phyloP scores from a whole-genome alignment of 2,888 invertebrate species.

The Eustalomyia histrio region DNA sequence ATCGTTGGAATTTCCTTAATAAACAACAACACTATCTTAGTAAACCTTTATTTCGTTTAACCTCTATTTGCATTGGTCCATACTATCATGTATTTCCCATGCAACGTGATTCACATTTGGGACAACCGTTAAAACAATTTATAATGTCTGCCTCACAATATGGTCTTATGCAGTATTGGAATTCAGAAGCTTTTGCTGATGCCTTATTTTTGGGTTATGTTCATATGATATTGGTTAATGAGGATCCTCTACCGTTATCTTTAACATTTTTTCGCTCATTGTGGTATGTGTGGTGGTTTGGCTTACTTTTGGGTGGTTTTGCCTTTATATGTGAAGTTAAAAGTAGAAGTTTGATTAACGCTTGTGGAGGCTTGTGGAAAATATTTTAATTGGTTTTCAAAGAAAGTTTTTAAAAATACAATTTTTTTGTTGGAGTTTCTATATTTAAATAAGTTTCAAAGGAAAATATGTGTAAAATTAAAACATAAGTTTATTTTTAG shows the following conservation, averaged over 20 bases:
- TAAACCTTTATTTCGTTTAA: conserved; percentile 71
- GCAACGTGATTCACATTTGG: conserved; percentile 72
- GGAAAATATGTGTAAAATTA: too few relatives aligned
- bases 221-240: conserved; percentile 59
- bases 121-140: conserved; percentile 67
- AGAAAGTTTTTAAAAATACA: too few relatives aligned
- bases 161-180: conserved; percentile 70
- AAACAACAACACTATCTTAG: conserved; percentile 70
- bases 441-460: not conserved
- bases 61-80: conserved; percentile 73
- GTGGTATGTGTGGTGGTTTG: conserved; percentile 70
- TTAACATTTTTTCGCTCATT: conserved; percentile 69
- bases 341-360: conserved; percentile 2
- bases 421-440: too few relatives aligned
- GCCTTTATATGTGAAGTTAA: conserved; percentile 68
- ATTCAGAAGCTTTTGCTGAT: conserved; percentile 70
- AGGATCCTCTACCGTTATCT: conserved; percentile 67
- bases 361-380: not conserved
- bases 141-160: conserved; percentile 70
- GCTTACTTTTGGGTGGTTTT: conserved; percentile 65
- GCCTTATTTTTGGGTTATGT: conserved; percentile 68
- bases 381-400: not conserved
- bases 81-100: conserved; percentile 73
- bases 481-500: too few relatives aligned
- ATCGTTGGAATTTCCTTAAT: conserved; percentile 73